phyloP scores from a whole-genome alignment of 2,797 vertebrate genomes.

The Dryobates pubescens region DNA sequence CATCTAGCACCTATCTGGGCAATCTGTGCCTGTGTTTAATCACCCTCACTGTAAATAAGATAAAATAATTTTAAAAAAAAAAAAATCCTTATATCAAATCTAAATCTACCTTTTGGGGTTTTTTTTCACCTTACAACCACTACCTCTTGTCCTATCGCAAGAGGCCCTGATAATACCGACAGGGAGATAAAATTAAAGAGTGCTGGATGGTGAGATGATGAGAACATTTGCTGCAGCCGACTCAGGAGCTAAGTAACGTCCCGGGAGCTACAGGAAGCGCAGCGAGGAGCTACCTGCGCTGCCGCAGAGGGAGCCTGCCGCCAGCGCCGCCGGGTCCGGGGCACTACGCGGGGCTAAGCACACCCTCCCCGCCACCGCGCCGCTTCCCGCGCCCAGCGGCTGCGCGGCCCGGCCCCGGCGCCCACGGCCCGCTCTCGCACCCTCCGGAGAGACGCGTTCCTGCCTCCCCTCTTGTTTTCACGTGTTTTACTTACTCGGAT shows the following conservation, averaged over 20 bases:
- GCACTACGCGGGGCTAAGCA: not conserved
- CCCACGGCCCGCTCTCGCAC: not conserved
- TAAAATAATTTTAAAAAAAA: not conserved
- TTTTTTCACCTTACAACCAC: too few relatives aligned
- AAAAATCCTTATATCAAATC: not conserved
- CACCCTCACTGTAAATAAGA: not conserved
- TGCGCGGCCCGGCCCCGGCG: not conserved
- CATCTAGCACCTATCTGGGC: not conserved
- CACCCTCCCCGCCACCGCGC: not conserved
- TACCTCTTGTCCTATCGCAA: not conserved
- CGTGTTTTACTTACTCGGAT: not conserved
- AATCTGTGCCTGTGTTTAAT: not conserved
- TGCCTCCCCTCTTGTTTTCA: too few relatives aligned
- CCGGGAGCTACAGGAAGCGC: not conserved
- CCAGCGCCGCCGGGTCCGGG: not conserved
- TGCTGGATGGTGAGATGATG: not conserved
- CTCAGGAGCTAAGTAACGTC: not conserved
- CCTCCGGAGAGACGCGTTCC: not conserved
- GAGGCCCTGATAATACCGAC: not conserved
- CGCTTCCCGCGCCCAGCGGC: not conserved
- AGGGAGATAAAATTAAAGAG: fast-evolving
- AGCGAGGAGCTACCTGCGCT: fast-evolving
- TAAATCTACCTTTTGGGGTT: not conserved
- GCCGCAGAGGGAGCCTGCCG: not conserved
- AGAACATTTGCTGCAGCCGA: not conserved